Base-by-base conservation (phyloP, 2,113 vertebrate genomes). In the Ramphastos sulfuratus region DNA sequence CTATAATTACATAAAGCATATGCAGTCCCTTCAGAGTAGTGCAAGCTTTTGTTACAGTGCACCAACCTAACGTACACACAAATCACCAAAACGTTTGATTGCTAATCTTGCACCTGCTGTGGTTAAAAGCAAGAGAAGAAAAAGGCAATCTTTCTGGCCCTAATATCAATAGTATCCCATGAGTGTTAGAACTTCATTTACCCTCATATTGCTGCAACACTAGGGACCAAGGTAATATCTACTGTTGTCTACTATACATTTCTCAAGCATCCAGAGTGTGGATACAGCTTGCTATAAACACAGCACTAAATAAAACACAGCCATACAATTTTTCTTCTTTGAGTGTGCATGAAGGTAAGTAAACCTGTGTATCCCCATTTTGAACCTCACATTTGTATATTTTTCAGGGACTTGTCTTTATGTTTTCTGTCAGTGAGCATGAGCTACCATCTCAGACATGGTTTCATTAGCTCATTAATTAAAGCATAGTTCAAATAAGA, bases 401-500 rank as follows among this genome's bases (percentile, higher is more conserved):
- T 27, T 92, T 90, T 42, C 83, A 85, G 61, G 59, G 39, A 58
- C 54, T 92, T 91, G 42, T 33, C 48, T 76, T 65, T 71, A 30
- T 52, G 48, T 82, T 95, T 85, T 72, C 70, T 89, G 46, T 97
- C 94, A 81, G 30, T 15, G 60, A 78, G 35, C 44, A 85, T 8
- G 42, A 94, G 63, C 77, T 91, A 82, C 81, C 82, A 50, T 25
- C 60, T 94, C 78, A 94, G 76, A 86, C 30, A 65, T 20, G 12
- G 11, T 28, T 92, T 70, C 75, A 19, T 88, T 97, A 91, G 92
- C 73, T 93, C 69, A 61, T 88, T 97, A 96, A 96, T 91, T 96
- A 93, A 95, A 95, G 44, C 27, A 55, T n/a, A 81, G 28, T 86
- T 93, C 77, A 81, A 92, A 96, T 59, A 72, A 90, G 50, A 77